Percentiles rank a stretch among this genome's conserved stretches.
Conservation (phyloP, 2,888 invertebrate species). For the Parelbella ahira region DNA sequence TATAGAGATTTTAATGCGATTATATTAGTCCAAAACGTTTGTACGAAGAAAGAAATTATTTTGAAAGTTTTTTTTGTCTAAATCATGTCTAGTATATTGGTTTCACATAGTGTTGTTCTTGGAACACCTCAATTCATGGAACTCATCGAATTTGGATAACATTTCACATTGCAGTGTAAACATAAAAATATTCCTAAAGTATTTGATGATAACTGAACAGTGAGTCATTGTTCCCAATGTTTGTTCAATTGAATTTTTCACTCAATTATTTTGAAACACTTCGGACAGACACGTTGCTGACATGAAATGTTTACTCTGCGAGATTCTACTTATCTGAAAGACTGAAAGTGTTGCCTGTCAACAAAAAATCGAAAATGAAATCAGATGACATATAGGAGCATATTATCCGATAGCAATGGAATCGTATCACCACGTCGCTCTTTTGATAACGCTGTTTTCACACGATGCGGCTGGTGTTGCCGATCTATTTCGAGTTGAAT, state of each 20-base stretch:
- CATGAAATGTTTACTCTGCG: too few species aligned
- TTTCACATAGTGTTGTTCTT: too few species aligned
- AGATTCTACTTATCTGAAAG: too few species aligned
- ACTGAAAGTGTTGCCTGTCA: background rate
- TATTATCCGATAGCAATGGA: constrained; percentile 53
- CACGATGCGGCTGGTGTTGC: constrained; percentile 47
- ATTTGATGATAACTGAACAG: constrained; percentile 12
- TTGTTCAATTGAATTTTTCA: constrained; percentile 3
- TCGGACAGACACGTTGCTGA: too few species aligned
- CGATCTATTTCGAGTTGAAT: constrained; percentile 53
- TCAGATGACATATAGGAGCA: constrained; percentile 4
- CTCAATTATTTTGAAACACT: constrained; percentile 1
- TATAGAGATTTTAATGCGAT: too few species aligned
- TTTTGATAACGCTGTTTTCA: constrained; percentile 50
- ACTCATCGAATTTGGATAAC: too few species aligned
- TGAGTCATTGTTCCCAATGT: constrained; percentile 1
- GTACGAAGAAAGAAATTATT: too few species aligned
- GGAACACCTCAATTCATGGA: too few species aligned
- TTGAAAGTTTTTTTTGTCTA: too few species aligned
- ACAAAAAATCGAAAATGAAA: too few species aligned
- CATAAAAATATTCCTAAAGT: constrained; percentile 1
- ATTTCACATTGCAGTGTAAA: constrained; percentile 1
- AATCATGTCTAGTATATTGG: too few species aligned
- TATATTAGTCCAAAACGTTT: too few species aligned
- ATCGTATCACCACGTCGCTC: constrained; percentile 48